Conservation (phyloP, 2,888 invertebrate genomes). For the Falcaria lacertinaria region DNA sequence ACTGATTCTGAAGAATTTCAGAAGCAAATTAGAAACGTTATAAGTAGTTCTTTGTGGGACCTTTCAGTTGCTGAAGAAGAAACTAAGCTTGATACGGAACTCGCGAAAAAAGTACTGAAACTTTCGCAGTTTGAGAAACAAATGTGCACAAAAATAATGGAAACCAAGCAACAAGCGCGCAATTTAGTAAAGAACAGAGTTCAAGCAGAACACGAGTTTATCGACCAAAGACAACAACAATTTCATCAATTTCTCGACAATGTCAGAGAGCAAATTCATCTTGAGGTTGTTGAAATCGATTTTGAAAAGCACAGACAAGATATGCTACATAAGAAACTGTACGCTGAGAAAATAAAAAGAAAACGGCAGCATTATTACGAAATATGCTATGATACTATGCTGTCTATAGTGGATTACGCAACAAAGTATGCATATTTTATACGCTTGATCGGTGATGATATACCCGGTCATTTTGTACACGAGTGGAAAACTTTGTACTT, state of each 20-base stretch:
- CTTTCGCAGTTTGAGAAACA: conserved; percentile 83
- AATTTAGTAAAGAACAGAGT: conserved; percentile 75
- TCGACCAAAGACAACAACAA: conserved; percentile 69
- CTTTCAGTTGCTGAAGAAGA: conserved; percentile 74
- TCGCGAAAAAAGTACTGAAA: conserved; percentile 79
- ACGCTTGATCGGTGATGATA: conserved; percentile 51
- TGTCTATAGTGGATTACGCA: conserved; percentile 78
- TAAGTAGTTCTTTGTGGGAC: conserved; percentile 76
- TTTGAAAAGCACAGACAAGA: conserved; percentile 73
- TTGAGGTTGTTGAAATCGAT: conserved; percentile 69
- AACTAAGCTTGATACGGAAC: conserved; percentile 63
- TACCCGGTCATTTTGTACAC: conserved; percentile 69
- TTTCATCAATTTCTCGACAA: conserved; percentile 66
- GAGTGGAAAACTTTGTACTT: conserved; percentile 80
- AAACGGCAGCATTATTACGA: conserved; percentile 67
- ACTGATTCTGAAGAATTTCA: conserved; percentile 68
- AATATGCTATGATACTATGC: conserved; percentile 73
- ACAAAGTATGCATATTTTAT: conserved; percentile 73
- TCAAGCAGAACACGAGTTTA: conserved; percentile 69
- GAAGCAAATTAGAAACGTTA: conserved; percentile 65
- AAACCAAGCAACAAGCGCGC: conserved; percentile 79
- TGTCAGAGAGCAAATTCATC: conserved; percentile 62
- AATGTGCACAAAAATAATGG: conserved; percentile 81
- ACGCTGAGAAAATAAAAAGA: conserved; percentile 71
- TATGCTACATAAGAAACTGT: conserved; percentile 76